Base-by-base conservation (phyloP, 2,797 vertebrate species). In the Decapterus maruadsi region DNA sequence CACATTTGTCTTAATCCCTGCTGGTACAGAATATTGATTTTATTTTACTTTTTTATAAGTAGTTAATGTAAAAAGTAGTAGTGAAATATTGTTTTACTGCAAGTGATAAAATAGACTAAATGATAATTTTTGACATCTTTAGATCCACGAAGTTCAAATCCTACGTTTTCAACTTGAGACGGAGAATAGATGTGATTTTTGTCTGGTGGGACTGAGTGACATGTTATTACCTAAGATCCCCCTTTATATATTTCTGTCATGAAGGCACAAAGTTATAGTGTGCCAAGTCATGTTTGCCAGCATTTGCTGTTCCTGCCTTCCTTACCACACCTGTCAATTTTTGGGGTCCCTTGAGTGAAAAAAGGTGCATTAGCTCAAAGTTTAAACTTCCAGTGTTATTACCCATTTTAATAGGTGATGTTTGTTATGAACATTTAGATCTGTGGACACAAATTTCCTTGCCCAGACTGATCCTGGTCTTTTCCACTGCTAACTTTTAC, bases 251-350 rank as follows among this genome's bases (percentile, higher is more conserved):
- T 14, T 61, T 73, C 9, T 11, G 54, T 11, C 8, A 6, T 46
- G 10, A 19, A 46, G 13, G 54, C 4, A 3, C 16, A 42, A n/a
- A 20, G n/a, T n/a, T n/a, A n/a, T n/a, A n/a, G n/a, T 16, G 0
- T 29, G 17, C 22, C n/a, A 13, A 4, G 50, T 17, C 8, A 0
- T 63, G 17, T 9, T 42, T 56, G 46, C 2, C 54, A 5, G 46
- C 20, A 22, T 67, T 43, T 63, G 75, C 64, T 70, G 77, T 84
- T 91, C 84, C 85, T 89, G 87, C 74, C 78, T 51, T 80, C 66
- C 80, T 77, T 13, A 59, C 75, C 60, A 75, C 82, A 75, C 45
- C 45, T 46, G 5, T 11, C 5, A 10, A 22, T 6, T 16, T 38
- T 50, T 19, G 14, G 2, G 14, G n/a, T 45, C 12, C 6, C 1